Evolutionary conservation across 1,140 invertebrate species (phyloP), one percentile per base, ranked within the genome.

Genomic region (Uloborus diversus): DNA sequence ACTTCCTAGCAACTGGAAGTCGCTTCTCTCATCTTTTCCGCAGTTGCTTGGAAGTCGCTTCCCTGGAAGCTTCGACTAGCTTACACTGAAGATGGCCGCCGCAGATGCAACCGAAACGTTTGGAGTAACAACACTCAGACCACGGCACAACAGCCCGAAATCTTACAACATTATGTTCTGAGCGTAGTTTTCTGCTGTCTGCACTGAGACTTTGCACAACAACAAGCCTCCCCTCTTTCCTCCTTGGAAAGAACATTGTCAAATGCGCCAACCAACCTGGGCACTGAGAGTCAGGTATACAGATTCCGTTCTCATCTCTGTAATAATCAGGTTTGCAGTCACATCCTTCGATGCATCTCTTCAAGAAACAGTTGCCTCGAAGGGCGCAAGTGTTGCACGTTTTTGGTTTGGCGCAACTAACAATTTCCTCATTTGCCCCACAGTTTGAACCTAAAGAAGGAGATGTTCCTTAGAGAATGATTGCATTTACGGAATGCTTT

Each of bases 251-350:
- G 2, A 2, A 20, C 11, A n/a, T 25, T 20, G 14, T 23, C 7
- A 57, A 20, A 25, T 1, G 20, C 56, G 9, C 9, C 9, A 42
- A 42, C 9, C 32, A n/a, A 64, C 51, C 27, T 5, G 76, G 51
- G 20, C 79, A 80, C 25, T 71, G 27, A 4, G 33, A 11, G 32
- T 56, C 49, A 0, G 49, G 56, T 17, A 80, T 75, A 20, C 80
- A 81, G 0, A 2, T 49, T 33, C 80, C 73, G 9, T 33, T 37
- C 2, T 65, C 28, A 49, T 81, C 68, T 11, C 80, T 59, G 57
- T 42, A 71, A 25, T 33, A 79, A 23, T 65, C 73, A 1, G n/a
- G 4, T 17, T 65, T 76, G 51, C 80, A 81, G 33, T 73, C 59
- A n/a, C 79, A 81, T 5, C 79, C 79, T 1, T 14, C 4, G 5